Conservation (phyloP, 2,797 vertebrate genomes). For the Lophotriccus pileatus region DNA sequence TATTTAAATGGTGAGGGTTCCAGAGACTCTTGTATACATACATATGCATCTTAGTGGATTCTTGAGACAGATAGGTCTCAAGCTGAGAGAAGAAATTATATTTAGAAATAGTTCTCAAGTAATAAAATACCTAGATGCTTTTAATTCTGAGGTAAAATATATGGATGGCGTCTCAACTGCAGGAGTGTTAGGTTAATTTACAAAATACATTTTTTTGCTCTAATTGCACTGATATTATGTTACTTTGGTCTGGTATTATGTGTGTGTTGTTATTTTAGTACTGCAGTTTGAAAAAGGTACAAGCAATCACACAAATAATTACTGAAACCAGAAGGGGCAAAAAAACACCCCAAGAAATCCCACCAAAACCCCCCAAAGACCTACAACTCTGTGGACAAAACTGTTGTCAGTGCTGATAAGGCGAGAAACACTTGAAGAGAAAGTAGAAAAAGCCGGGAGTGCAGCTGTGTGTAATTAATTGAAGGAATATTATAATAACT, state of each 20-base stretch:
- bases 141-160: background rate
- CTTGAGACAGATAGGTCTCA: background rate
- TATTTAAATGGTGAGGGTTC: background rate
- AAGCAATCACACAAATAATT: background rate
- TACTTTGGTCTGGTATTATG: background rate
- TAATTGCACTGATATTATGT: background rate
- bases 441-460: conserved; percentile 46
- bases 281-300: background rate
- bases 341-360: rapidly evolving
- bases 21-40: background rate
- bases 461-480: conserved; percentile 72
- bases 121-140: background rate
- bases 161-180: background rate
- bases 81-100: background rate
- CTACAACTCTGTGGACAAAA: background rate
- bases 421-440: conserved; percentile 47
- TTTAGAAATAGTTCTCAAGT: background rate
- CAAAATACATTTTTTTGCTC: background rate
- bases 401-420: conserved; percentile 30
- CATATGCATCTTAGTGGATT: background rate
- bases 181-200: background rate
- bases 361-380: background rate
- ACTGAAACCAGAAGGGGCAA: background rate
- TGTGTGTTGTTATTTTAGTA: background rate
- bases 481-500: conserved; percentile 68